Percentiles rank a stretch among this genome's conserved stretches.
Evolutionary conservation across 92 coral and sea anemone genomes (phyloP).

Genomic region (Heteractis magnifica): DNA sequence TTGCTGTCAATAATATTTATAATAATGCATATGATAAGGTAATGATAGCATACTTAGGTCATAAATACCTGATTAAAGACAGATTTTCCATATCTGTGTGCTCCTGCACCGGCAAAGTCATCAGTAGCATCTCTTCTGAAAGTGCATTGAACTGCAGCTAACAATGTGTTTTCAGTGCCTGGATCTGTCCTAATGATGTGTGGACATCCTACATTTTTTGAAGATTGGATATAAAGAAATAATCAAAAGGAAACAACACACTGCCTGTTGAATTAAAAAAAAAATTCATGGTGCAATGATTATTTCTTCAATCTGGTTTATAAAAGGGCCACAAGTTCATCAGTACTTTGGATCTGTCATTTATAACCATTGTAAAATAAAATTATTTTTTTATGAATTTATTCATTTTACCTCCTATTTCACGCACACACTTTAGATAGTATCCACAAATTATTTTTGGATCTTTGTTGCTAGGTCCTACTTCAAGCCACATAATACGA

Average conservation of each 20-base stretch:
- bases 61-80: constrained; percentile 52
- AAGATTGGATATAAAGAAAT: background rate
- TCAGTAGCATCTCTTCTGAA: constrained; percentile 39
- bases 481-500: constrained; percentile 50
- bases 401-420: constrained; percentile 7
- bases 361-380: too few species aligned
- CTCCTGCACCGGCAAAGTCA: constrained; percentile 25
- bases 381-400: too few species aligned
- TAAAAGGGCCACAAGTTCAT: too few species aligned
- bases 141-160: constrained; percentile 47
- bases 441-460: constrained; percentile 32
- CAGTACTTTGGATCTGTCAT: too few species aligned
- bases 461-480: constrained; percentile 50
- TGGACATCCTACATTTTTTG: constrained; percentile 37
- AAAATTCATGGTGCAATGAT: too few species aligned
- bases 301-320: too few species aligned
- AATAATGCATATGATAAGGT: too few species aligned
- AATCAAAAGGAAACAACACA: background rate
- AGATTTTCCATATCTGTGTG: constrained; percentile 59
- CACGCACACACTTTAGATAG: constrained; percentile 28
- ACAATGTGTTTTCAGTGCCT: constrained; percentile 46
- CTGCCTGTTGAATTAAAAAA: too few species aligned
- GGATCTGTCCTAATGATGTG: constrained; percentile 47
- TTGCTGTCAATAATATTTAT: too few species aligned
- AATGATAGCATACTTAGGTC: too few species aligned